Evolutionary conservation across 2,888 invertebrate genomes (phyloP).

Genomic region (Megastigmus dorsalis): DNA sequence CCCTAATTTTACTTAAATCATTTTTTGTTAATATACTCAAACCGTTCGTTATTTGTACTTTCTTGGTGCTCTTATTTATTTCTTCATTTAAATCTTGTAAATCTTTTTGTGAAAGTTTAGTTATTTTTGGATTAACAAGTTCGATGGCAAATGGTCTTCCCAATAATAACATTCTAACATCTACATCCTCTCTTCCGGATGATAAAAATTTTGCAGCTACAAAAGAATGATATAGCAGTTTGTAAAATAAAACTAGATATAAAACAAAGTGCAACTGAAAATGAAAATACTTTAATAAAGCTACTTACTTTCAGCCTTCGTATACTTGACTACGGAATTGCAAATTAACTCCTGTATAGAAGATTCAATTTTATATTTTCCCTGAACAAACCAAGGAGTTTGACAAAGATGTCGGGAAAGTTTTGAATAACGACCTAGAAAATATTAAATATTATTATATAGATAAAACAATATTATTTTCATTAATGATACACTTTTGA

Average conservation of each 20-base stretch:
- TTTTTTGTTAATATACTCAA: slow-evolving; percentile 81
- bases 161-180: slow-evolving; percentile 93
- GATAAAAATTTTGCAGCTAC: slow-evolving; percentile 86
- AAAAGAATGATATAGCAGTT: not conserved
- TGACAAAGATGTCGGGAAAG: slow-evolving; percentile 90
- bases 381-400: slow-evolving; percentile 94
- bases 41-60: slow-evolving; percentile 78
- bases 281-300: slow-evolving; percentile 3
- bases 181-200: slow-evolving; percentile 97
- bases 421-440: slow-evolving; percentile 86
- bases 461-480: no score
- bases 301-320: slow-evolving; percentile 76
- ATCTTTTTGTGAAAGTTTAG: slow-evolving; percentile 75
- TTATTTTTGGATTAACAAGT: slow-evolving; percentile 81
- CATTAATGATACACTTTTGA: no score
- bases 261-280: no score
- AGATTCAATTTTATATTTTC: slow-evolving; percentile 85
- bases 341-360: slow-evolving; percentile 94
- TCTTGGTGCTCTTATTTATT: slow-evolving; percentile 77
- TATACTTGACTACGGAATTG: slow-evolving; percentile 78
- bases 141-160: slow-evolving; percentile 96
- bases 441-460: slow-evolving; percentile 58
- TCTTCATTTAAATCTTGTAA: slow-evolving; percentile 78
- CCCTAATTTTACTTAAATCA: slow-evolving; percentile 83
- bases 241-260: not conserved